Evolutionary conservation across 2,888 invertebrate species (phyloP).

Genomic region (Myopa testacea): DNA sequence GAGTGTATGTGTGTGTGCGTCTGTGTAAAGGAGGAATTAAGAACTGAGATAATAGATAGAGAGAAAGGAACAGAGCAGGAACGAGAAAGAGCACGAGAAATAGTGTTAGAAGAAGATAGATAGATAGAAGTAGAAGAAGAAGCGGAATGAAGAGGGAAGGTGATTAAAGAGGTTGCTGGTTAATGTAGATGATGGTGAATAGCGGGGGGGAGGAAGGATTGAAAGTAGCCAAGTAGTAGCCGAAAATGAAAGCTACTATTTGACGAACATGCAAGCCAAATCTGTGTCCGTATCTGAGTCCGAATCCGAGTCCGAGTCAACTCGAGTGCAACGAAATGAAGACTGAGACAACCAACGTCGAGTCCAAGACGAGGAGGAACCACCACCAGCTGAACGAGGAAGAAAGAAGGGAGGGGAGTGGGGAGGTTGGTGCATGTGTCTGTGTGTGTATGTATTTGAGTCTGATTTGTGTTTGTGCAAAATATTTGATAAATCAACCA

Average conservation of each 20-base stretch:
- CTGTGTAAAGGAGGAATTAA: neutral
- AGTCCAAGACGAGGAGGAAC: neutral
- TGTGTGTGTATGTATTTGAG: too few species aligned
- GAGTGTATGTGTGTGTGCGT: too few species aligned
- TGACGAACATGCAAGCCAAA: too few species aligned
- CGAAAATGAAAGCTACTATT: neutral
- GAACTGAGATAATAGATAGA: too few species aligned
- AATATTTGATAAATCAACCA: too few species aligned
- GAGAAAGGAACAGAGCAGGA: too few species aligned
- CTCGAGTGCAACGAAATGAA: neutral
- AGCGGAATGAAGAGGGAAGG: neutral
- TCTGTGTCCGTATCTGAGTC: too few species aligned
- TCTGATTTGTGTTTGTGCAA: too few species aligned
- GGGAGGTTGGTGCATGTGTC: too few species aligned
- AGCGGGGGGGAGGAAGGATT: neutral
- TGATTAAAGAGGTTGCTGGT: neutral
- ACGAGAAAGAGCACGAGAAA: neutral
- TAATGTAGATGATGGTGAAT: neutral
- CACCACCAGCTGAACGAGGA: neutral
- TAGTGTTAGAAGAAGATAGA: constrained; percentile 4
- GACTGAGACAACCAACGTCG: neutral
- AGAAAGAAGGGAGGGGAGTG: neutral
- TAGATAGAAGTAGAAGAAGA: neutral
- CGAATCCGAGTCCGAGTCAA: neutral
- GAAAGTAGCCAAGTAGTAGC: neutral